Conservation (phyloP, 2,113 vertebrate genomes). For the Microcebus ravelobensis region DNA sequence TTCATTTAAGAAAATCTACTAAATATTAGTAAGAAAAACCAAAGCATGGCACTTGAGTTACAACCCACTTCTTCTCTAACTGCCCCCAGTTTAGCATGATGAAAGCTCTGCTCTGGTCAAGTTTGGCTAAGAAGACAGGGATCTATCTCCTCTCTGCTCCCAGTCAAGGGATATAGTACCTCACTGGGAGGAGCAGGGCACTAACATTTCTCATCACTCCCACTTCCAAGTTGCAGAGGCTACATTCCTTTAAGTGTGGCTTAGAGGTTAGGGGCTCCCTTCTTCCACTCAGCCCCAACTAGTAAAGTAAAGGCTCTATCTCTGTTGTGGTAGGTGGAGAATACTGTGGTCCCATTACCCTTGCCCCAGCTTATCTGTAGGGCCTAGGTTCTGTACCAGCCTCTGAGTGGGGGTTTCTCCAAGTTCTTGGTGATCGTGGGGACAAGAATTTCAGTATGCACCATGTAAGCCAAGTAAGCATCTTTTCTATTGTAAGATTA, state of each 20-base stretch:
- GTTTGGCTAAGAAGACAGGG: background rate
- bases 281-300: background rate
- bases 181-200: background rate
- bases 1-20: background rate
- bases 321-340: background rate
- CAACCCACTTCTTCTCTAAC: background rate
- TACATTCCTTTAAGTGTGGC: background rate
- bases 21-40: background rate
- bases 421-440: no score
- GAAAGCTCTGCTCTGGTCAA: background rate
- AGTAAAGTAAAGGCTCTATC: background rate
- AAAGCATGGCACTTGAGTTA: background rate
- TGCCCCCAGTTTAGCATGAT: background rate
- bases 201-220: background rate
- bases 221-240: background rate
- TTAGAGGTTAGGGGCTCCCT: background rate
- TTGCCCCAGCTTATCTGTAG: background rate
- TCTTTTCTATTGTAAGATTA: no score
- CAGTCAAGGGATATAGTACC: background rate
- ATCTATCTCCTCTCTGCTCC: background rate
- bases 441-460: no score
- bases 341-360: background rate
- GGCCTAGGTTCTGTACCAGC: background rate
- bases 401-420: no score
- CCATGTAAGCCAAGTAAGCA: no score